Conservation (phyloP, 2,888 invertebrate species). For the Melieria omissa region DNA sequence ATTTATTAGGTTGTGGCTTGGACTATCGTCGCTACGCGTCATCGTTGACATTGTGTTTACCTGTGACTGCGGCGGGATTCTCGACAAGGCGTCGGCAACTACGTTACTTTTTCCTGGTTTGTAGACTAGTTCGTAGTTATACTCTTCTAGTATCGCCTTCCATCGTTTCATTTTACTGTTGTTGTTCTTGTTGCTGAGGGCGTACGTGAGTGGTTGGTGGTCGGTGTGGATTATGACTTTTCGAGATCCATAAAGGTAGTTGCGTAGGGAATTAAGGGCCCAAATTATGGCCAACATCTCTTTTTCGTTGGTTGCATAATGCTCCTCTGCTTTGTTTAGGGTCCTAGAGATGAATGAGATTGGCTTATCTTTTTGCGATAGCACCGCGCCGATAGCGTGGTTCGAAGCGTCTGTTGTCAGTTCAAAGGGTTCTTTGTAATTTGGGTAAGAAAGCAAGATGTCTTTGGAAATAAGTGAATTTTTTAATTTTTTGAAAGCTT, state of each 20-base stretch:
- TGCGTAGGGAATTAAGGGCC: conserved; percentile 9
- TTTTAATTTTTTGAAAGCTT: not conserved
- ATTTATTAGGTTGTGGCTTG: not conserved
- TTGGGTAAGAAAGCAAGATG: conserved; percentile 4
- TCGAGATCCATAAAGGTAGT: conserved; percentile 15
- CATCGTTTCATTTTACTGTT: conserved; percentile 20
- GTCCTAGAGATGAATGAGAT: conserved; percentile 11
- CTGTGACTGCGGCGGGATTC: conserved; percentile 3
- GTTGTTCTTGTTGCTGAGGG: not conserved
- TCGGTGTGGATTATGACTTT: conserved; percentile 12
- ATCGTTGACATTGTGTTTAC: not conserved
- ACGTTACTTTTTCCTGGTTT: conserved; percentile 18
- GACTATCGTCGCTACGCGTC: conserved; percentile 1
- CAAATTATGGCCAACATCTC: conserved; percentile 7
- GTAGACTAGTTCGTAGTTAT: conserved; percentile 7
- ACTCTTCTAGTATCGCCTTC: conserved; percentile 20
- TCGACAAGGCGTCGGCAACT: conserved; percentile 14
- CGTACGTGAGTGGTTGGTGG: conserved; percentile 19
- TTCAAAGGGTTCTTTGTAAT: not conserved
- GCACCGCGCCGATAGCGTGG: not conserved
- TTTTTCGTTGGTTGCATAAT: conserved; percentile 3
- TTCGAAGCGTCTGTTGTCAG: conserved; percentile 2
- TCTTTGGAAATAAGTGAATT: conserved; percentile 14
- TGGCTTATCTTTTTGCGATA: conserved; percentile 7
- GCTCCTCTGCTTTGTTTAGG: conserved; percentile 1